Evolutionary conservation across 2,113 vertebrate genomes (phyloP), one percentile per base, ranked within the genome.

Genomic region (Macquaria australasica): DNA sequence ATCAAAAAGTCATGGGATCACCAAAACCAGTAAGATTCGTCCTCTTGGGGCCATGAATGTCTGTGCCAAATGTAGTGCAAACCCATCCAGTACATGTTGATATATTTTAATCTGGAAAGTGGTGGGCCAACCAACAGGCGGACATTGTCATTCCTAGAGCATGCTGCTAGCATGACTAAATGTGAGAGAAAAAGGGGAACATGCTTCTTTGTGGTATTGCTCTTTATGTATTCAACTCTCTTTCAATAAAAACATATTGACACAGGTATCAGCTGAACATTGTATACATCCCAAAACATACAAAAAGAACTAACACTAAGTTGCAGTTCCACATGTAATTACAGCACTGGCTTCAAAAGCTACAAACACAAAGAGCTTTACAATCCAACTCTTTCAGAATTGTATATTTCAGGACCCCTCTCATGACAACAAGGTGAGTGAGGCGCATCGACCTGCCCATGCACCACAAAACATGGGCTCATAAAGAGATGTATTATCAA

Each of bases 401-500:
- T 20, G 28, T 74, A 45, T 34, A 53, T 87, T 82, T 66, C 71
- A 79, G 62, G 48, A 70, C 39, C 41, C 64, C 39, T 81, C 80
- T 89, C 79, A 50, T 81, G 81, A 84, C 85, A 82, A 81, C 86
- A 83, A 84, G 69, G 59, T 67, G 80, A 89, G 78, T 87, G 83
- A 90, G 77, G 53, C 28, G 41, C 71, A 75, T 76, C 37, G 14
- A 84, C 81, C 86, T 81, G 84, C 79, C 75, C 68, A 51, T 41
- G 59, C 64, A 85, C 63, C 69, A 87, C 92, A 89, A 89, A 90
- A 78, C 84, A 67, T 45, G 25, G 23, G 8, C 79, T 72, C 74
- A 91, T 91, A 76, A 88, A 91, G 89, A 69, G 71, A 28, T 8
- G 59, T 53, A 82, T 89, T 79, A 90, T 89, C 67, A 39, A 6